Percentiles rank a stretch among this genome's conserved stretches.
These are phyloP conservation scores for Trematomus bernacchii DNA, from an alignment of 2,797 vertebrate genomes.

Conservation along the genomic window DNA sequence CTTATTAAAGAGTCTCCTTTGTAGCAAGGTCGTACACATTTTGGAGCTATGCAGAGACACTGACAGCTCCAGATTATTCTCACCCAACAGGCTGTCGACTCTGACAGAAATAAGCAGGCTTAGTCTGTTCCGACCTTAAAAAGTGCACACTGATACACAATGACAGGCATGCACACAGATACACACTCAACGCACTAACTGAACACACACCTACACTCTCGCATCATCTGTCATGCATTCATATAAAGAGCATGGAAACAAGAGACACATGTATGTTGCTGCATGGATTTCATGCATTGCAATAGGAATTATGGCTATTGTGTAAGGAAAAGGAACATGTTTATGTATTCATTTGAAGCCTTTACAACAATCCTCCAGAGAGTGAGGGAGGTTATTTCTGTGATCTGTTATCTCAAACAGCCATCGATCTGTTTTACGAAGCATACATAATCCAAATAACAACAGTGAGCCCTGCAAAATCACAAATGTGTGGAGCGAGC, in stretches of 20 bases:
- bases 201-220: conserved; percentile 16
- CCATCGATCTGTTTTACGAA: conserved; percentile 4
- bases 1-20: conserved; percentile 38
- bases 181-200: conserved; percentile 21
- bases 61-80: conserved; percentile 61
- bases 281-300: background rate
- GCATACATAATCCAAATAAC: background rate
- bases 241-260: conserved; percentile 9
- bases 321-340: conserved; percentile 2
- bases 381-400: background rate
- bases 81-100: conserved; percentile 40
- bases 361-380: background rate
- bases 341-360: background rate
- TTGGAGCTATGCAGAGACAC: conserved; percentile 24
- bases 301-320: background rate
- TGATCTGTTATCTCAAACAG: background rate
- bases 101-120: conserved; percentile 48
- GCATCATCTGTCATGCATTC: conserved; percentile 9
- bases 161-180: conserved; percentile 31
- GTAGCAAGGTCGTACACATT: conserved; percentile 56
- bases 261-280: background rate
- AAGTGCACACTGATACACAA: conserved; percentile 25
- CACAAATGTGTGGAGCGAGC: background rate
- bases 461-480: background rate
- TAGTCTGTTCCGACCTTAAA: conserved; percentile 50